Percentiles rank a stretch among this genome's conserved stretches.
Conservation (phyloP, 2,113 vertebrate species). For the Candoia aspera region DNA sequence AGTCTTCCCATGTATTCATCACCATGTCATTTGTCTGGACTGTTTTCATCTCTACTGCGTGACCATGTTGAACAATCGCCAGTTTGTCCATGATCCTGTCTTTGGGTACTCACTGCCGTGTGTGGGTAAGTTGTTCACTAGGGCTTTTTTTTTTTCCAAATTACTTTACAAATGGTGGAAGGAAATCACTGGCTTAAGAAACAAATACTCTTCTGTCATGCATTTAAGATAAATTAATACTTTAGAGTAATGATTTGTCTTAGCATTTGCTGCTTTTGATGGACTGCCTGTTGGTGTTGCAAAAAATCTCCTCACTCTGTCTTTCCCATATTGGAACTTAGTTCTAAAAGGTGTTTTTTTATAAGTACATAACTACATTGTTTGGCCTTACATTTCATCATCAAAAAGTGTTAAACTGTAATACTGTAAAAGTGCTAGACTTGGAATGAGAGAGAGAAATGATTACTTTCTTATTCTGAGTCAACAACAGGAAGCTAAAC, state of each 20-base stretch:
- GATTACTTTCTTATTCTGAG: conserved; percentile 37
- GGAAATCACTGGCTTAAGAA: background rate
- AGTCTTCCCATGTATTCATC: conserved; percentile 84
- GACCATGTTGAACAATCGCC: conserved; percentile 85
- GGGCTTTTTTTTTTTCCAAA: background rate
- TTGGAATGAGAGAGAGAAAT: background rate
- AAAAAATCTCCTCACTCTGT: background rate
- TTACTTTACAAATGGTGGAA: background rate
- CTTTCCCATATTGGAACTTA: conserved; percentile 21
- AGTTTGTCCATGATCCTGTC: conserved; percentile 77
- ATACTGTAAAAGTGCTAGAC: conserved; percentile 2
- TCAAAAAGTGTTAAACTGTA: conserved; percentile 23
- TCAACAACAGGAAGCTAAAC: conserved; percentile 40
- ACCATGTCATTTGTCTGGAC: conserved; percentile 90
- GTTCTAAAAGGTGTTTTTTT: conserved; percentile 44
- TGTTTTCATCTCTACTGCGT: conserved; percentile 90
- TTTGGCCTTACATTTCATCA: conserved; percentile 44
- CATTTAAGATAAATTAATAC: background rate
- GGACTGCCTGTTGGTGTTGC: conserved; percentile 28
- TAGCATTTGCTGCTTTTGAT: conserved; percentile 16
- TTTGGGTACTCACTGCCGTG: conserved; percentile 91
- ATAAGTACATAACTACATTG: conserved; percentile 41
- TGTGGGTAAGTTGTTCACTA: conserved; percentile 74
- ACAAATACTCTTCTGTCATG: background rate
- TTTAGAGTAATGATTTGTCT: background rate